Evolutionary conservation across 2,113 vertebrate genomes (phyloP).

Genomic region (Myodes glareolus): DNA sequence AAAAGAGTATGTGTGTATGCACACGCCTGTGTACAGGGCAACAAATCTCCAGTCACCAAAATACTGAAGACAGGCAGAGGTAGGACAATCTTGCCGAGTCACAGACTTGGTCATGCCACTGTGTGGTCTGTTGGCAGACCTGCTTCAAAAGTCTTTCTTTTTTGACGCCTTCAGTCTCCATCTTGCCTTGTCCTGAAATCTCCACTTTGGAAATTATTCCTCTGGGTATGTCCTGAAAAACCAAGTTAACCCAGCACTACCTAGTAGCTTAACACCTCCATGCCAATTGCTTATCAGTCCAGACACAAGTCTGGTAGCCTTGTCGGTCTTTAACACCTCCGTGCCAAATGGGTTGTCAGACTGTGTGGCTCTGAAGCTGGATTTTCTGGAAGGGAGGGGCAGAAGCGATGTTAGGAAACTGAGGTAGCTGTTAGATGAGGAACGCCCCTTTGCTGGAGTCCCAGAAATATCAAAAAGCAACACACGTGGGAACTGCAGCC

Average conservation of each 20-base stretch:
- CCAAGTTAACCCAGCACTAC: conserved; percentile 6
- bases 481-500: neutral
- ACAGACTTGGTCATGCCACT: neutral
- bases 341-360: neutral
- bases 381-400: neutral
- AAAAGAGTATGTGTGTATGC: neutral
- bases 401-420: neutral
- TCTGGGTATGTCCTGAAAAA: neutral
- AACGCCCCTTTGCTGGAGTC: neutral
- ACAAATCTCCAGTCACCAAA: neutral
- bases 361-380: neutral
- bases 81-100: neutral
- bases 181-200: neutral
- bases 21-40: neutral
- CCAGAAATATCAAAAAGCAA: neutral
- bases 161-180: neutral
- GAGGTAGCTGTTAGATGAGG: neutral
- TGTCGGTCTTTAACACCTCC: conserved; percentile 13
- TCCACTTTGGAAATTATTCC: conserved; percentile 32
- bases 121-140: conserved; percentile 8
- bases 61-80: conserved; percentile 25
- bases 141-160: neutral
- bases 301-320: neutral
- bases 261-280: neutral
- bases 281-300: conserved; percentile 21